phyloP scores from a whole-genome alignment of 2,888 invertebrate genomes.

The Myopa tessellatipennis region DNA sequence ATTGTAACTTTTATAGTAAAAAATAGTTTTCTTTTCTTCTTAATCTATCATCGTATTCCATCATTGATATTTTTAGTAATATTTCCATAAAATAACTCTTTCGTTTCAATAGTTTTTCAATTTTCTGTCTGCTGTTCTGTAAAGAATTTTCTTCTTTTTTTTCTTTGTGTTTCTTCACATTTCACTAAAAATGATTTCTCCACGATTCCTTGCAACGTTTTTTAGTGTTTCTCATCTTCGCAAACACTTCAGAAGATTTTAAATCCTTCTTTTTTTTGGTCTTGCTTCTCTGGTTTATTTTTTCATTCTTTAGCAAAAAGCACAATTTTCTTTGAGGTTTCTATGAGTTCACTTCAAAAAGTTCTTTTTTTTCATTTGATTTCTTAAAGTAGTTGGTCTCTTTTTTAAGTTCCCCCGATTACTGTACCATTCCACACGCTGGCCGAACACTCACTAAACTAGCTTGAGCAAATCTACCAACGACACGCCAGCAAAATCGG shows the following conservation, averaged over 20 bases:
- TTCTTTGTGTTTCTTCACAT: background rate
- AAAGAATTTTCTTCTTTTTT: background rate
- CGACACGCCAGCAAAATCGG: constrained; percentile 25
- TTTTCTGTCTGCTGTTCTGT: background rate
- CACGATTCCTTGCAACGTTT: no score
- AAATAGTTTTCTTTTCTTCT: no score
- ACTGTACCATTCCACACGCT: constrained; percentile 68
- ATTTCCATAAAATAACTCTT: no score
- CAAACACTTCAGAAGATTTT: background rate
- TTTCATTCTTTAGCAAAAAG: background rate
- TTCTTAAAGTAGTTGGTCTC: constrained; percentile 5
- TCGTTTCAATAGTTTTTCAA: background rate
- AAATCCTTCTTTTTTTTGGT: background rate
- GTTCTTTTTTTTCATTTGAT: background rate
- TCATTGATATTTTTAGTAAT: background rate
- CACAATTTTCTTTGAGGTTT: no score
- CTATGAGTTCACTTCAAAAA: background rate
- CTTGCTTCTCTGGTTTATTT: background rate
- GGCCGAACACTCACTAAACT: constrained; percentile 69
- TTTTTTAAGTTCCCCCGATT: constrained; percentile 49
- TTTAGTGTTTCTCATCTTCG: no score
- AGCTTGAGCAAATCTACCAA: constrained; percentile 54
- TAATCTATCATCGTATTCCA: no score
- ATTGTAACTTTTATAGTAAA: no score
- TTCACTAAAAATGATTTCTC: no score